Conservation (phyloP, 2,113 vertebrate genomes). For the Rhombomys opimus region DNA sequence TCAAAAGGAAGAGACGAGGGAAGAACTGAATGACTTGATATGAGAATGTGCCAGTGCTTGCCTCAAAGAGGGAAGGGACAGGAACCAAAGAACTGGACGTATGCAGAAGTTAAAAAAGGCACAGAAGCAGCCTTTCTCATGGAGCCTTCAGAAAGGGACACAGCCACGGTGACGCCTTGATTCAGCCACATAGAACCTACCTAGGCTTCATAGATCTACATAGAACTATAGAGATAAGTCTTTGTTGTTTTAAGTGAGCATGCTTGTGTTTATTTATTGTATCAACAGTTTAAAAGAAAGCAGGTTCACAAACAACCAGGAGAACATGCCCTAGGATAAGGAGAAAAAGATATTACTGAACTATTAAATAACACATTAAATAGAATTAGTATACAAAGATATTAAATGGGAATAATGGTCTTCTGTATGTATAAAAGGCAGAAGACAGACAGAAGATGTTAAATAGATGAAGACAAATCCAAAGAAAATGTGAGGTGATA, state of each 20-base stretch:
- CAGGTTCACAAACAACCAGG: neutral
- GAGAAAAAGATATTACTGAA: neutral
- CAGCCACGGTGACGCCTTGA: neutral
- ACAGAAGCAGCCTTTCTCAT: neutral
- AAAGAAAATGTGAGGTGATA: neutral
- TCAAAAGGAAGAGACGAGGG: neutral
- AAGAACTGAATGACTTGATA: neutral
- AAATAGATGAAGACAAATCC: neutral
- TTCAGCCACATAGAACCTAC: neutral
- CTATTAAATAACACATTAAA: constrained; percentile 9
- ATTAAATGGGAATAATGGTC: neutral
- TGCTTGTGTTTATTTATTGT: neutral
- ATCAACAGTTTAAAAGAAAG: neutral
- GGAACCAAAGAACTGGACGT: neutral
- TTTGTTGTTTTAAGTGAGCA: neutral
- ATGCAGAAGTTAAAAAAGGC: neutral
- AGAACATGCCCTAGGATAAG: neutral
- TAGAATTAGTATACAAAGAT: neutral
- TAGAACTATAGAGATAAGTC: neutral
- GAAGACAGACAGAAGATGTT: neutral
- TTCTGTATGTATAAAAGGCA: neutral
- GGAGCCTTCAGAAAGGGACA: neutral
- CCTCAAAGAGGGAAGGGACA: neutral
- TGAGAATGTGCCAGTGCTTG: neutral
- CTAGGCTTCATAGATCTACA: neutral